Base-by-base conservation (phyloP, 1,140 invertebrate species). In the Schlechtendalia chinensis region DNA sequence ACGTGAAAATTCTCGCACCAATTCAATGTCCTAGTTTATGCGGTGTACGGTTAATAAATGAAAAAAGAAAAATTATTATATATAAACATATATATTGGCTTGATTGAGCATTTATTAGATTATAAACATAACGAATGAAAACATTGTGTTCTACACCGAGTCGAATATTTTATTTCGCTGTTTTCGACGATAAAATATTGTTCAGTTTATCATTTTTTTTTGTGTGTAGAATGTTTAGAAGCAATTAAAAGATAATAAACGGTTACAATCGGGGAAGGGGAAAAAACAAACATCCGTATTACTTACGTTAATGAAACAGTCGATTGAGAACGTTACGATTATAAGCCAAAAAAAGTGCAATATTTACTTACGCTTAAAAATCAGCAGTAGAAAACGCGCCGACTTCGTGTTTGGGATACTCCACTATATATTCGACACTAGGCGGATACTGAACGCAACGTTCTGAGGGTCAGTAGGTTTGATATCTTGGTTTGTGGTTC, bases 401-500 rank as follows among this genome's bases (percentile, higher is more conserved):
- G 45, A 58, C 17, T 75, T 0, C 29, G 11, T 54, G 50, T 29
- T 54, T 53, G 16, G n/a, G 39, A 79, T 50, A 79, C 32, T 79
- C 24, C 58, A 79, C 75, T 45, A 12, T 79, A 79, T 24, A 77
- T 24, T 32, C 19, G 39, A 79, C 75, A 61, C 32, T 79, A 79
- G 58, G 32, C 75, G 58, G 56, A 79, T 58, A 79, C 75, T 79
- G 56, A 61, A 29, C 58, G 32, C 22, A 14, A 58, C 67, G 32
- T 39, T 79, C 22, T 22, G 58, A 45, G 56, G 75, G 39, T 61
- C 58, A 59, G 58, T 47, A 56, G 75, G 75, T 61, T 63, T 45
- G 56, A 47, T 79, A 79, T 79, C 39, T 47, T 79, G 39, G 56
- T 79, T 47, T 79, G 58, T 47, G 75, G 24, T 61, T 79, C 58